These are phyloP conservation scores for Eupsilia transversa DNA, from an alignment of 2,888 invertebrate genomes.

Conservation along the genomic window DNA sequence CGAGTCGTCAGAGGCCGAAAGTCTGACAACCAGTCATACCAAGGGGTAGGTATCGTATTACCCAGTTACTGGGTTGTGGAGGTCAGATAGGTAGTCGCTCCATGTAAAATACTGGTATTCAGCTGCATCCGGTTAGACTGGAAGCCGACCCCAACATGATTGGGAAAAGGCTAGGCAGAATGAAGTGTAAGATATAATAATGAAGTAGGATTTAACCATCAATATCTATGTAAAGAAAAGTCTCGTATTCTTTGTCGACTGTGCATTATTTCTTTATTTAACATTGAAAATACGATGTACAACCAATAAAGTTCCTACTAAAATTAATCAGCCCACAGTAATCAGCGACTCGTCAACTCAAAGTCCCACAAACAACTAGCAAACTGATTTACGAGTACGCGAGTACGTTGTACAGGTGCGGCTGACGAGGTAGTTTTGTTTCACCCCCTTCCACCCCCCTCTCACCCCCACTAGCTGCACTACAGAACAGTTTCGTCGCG, in stretches of 20 bases:
- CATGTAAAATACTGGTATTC: no score
- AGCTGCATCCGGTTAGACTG: no score
- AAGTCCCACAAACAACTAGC: conserved; percentile 58
- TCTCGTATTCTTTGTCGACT: background rate
- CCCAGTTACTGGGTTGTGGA: no score
- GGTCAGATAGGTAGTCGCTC: no score
- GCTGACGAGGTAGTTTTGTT: conserved; percentile 84
- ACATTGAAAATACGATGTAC: background rate
- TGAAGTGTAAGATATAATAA: background rate
- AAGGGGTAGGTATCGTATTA: no score
- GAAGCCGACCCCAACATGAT: no score
- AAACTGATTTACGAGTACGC: conserved; percentile 83
- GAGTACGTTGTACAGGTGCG: conserved; percentile 86
- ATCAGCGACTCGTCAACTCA: conserved; percentile 47
- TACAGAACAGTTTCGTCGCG: conserved; percentile 88
- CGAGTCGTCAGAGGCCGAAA: no score
- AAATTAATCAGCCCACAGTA: conserved; percentile 28
- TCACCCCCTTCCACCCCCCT: conserved; percentile 69
- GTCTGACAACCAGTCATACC: no score
- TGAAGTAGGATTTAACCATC: background rate
- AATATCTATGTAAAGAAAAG: background rate
- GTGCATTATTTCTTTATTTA: background rate
- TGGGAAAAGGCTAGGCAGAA: no score
- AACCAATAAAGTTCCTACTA: background rate
- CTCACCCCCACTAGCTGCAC: conserved; percentile 69